Base-by-base conservation (phyloP, 1,140 invertebrate genomes). In the Arctopsyche grandis region DNA sequence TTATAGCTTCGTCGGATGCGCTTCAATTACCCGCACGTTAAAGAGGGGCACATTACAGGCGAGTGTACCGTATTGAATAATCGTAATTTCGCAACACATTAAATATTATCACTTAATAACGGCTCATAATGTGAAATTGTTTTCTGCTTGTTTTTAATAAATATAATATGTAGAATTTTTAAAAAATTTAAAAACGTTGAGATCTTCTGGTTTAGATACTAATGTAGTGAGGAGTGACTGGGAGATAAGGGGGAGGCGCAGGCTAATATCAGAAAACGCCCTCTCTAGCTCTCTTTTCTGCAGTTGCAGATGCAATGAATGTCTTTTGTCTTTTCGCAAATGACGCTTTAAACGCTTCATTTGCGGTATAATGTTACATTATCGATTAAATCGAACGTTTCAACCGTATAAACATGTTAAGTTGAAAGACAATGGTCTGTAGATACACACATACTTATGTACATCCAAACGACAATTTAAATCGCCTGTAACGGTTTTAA, bases 271-370 rank as follows among this genome's bases (percentile, higher is more conserved):
- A 43, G 38, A 78, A 56, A 75, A 75, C 76, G 26, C 60, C 63
- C 26, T 77, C 78, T 58, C 52, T 21, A 16, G 24, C 63, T 66
- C 76, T 69, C 60, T 48, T 79, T 69, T 52, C 77, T 58, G 56
- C 77, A 76, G 77, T 80, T 82, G 69, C 81, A 82, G 81, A 82
- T 79, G 76, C 79, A 76, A 80, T 76, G 81, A 80, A 82, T 82
- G 79, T 80, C 76, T 82, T 80, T 80, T 75, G 81, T 80, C 69
- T 78, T 80, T 80, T 77, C 78, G 58, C 81, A 80, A 82, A 82
- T 78, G 79, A 77, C 76, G 78, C 79, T 80, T 80, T 80, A 80
- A 82, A 80, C 73, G 48, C 44, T 70, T 63, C 9, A 75, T 78
- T 78, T 78, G 14, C 22, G 29, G 75, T 44, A 19, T 24, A 21